Percentiles rank a stretch among this genome's conserved stretches.
These are phyloP conservation scores for Sminthurides aquaticus DNA, from an alignment of 2,888 invertebrate species.

Conservation along the genomic window DNA sequence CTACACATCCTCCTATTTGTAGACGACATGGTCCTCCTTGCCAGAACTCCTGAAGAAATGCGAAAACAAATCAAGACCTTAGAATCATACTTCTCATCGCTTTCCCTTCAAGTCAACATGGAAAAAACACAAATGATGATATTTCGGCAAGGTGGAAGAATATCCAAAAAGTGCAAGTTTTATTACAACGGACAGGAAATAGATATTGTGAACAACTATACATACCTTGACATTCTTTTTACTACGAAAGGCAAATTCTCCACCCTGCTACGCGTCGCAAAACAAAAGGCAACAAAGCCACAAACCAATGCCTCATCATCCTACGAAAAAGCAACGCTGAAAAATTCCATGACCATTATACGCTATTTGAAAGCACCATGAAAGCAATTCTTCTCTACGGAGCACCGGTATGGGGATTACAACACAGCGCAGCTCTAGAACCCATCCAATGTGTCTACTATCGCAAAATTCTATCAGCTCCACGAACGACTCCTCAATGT, in stretches of 20 bases:
- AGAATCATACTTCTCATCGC: constrained; percentile 19
- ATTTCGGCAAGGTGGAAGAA: constrained; percentile 25
- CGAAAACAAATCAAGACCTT: constrained; percentile 21
- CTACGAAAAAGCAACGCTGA: neutral
- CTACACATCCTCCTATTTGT: constrained; percentile 22
- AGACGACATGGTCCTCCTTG: constrained; percentile 37
- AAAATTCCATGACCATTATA: neutral
- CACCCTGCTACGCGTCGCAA: neutral
- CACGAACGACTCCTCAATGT: neutral
- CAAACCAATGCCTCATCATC: neutral
- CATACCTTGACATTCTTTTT: constrained; percentile 12
- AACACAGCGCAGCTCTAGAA: neutral
- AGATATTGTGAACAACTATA: constrained; percentile 9
- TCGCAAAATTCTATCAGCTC: neutral
- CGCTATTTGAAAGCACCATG: neutral
- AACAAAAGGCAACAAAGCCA: neutral
- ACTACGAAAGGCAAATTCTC: neutral
- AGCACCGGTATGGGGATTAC: neutral
- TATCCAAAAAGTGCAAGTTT: neutral
- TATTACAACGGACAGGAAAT: constrained; percentile 4
- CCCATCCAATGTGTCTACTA: neutral
- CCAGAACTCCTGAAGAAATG: constrained; percentile 19
- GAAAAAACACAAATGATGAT: constrained; percentile 39
- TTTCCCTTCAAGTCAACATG: constrained; percentile 27
- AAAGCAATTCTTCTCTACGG: neutral